Evolutionary conservation across 2,797 vertebrate species (phyloP).

Genomic region (Pyrocephalus nanus): DNA sequence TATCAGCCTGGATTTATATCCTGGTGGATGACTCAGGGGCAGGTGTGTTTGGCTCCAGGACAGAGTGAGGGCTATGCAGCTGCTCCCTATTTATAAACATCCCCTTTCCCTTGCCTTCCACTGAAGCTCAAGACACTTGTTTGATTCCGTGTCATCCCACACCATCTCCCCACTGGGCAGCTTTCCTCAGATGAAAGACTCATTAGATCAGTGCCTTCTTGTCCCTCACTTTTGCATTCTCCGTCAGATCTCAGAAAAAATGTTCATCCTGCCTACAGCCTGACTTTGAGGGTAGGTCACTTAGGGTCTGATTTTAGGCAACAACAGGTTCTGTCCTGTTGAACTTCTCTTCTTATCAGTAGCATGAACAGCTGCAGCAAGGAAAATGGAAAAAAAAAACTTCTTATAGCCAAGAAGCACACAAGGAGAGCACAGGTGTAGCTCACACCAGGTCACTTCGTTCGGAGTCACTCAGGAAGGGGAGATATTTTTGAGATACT

Average conservation of each 20-base stretch:
- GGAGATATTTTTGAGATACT: neutral
- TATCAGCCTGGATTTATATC: neutral
- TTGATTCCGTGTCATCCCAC: neutral
- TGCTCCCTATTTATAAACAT: constrained; percentile 38
- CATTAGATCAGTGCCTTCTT: neutral
- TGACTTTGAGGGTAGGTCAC: neutral
- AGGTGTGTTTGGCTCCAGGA: neutral
- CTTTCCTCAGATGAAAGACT: constrained; percentile 51
- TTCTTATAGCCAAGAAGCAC: neutral
- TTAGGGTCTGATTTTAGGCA: neutral
- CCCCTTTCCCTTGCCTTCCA: neutral
- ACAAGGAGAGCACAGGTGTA: neutral
- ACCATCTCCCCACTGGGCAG: neutral
- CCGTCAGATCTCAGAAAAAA: neutral
- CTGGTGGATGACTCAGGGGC: neutral
- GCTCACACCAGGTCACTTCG: neutral
- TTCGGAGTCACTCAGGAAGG: neutral
- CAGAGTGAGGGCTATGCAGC: neutral
- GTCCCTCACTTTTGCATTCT: neutral
- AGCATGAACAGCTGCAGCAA: neutral
- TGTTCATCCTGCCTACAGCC: neutral
- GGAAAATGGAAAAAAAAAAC: neutral
- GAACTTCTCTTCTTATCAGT: neutral
- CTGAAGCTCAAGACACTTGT: neutral
- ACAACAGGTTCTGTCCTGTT: neutral